Base-by-base conservation (phyloP, 1,140 invertebrate genomes). In the Bombus balteatus region DNA sequence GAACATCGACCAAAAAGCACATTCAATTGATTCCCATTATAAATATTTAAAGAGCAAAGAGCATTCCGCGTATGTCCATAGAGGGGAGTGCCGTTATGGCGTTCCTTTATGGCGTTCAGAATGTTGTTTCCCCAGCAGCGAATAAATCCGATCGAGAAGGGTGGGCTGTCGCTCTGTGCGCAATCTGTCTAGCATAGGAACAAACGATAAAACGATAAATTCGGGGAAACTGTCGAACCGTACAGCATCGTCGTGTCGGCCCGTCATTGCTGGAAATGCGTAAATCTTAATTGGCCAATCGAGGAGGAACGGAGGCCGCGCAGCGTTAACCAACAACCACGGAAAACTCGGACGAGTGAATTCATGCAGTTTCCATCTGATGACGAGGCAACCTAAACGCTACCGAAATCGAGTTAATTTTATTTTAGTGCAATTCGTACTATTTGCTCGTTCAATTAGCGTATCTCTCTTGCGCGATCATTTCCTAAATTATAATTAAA, bases 241-340 rank as follows among this genome's bases (percentile, higher is more conserved):
- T 39, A 22, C 66, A 53, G 53, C 82, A 88, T 88, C 87, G 57
- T 81, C 78, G 70, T 85, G 70, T 77, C 37, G n/a, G 28, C 8
- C 32, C 66, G 68, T 89, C 82, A 85, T 90, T 88, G 70, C 57
- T 75, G 75, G 59, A 77, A 86, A 82, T 79, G 43, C 89, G 86
- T 92, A 91, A 92, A 92, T 91, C 85, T 92, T 92, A 90, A 92
- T 92, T 92, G 88, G 43, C 74, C 65, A 39, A 74, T 82, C 76
- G 28, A 5, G 66, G 8, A 25, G 66, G n/a, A 13, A 22, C 32
- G 47, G 12, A 47, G 43, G 65, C 15, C 1, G n/a, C 32, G 18
- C 1, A 1, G 18, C 39, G 32, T 47, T 34, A 32, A 73, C 37
- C 39, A 77, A 68, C 68, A 32, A 43, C 41, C 9, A 59, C 43